Conservation (phyloP, 2,888 invertebrate species). For the Lathronympha strigana region DNA sequence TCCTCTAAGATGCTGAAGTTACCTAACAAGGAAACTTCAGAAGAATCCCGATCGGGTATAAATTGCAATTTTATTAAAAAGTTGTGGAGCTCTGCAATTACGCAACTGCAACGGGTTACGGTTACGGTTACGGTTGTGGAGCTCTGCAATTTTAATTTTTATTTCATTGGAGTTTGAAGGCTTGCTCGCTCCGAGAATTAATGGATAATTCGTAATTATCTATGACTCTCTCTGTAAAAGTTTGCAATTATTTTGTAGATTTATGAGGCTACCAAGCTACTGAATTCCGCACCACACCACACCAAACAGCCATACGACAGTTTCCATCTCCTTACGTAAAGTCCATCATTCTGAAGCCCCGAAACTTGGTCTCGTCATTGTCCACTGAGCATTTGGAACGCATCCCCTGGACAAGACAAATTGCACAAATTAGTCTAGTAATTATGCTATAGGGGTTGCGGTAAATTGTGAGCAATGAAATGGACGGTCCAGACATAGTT, state of each 20-base stretch:
- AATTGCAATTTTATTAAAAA: conserved; percentile 28
- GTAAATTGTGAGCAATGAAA: conserved; percentile 17
- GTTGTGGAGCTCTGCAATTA: conserved; percentile 17
- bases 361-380: not conserved
- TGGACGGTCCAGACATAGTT: not conserved
- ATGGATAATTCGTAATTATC: no score
- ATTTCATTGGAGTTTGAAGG: conserved; percentile 27
- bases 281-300: no score
- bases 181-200: conserved; percentile 7
- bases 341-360: not conserved
- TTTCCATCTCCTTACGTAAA: no score
- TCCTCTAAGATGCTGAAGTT: conserved; percentile 20
- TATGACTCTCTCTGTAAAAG: no score
- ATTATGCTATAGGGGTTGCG: conserved; percentile 8
- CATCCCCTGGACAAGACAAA: conserved; percentile 11
- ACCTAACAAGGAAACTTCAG: conserved; percentile 21
- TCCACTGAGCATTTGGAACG: not conserved
- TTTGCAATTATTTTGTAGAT: no score
- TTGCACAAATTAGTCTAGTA: conserved; percentile 25
- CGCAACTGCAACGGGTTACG: no score
- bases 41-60: conserved; percentile 27
- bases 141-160: conserved; percentile 9
- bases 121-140: no score
- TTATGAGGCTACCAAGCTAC: no score
- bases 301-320: no score